phyloP scores from a whole-genome alignment of 2,113 vertebrate genomes.

The Nesogale talazaci region DNA sequence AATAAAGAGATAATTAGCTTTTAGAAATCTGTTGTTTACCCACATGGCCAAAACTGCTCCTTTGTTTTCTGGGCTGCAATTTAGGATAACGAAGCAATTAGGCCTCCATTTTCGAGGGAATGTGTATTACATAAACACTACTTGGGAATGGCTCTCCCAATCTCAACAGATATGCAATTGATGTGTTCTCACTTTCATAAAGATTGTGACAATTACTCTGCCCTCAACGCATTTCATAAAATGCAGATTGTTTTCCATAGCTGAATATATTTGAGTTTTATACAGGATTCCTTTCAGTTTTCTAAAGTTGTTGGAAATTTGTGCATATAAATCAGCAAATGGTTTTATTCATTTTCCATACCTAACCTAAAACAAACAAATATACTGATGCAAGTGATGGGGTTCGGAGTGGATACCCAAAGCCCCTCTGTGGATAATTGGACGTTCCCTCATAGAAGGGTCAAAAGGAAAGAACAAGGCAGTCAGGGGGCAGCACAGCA shows the following conservation, averaged over 20 bases:
- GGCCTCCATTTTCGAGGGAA: slow-evolving; percentile 77
- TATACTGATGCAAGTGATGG: no score
- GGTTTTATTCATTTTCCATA: slow-evolving; percentile 54
- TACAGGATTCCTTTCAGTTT: slow-evolving; percentile 58
- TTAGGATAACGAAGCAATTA: slow-evolving; percentile 79
- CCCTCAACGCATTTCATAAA: slow-evolving; percentile 65
- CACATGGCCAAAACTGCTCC: slow-evolving; percentile 73
- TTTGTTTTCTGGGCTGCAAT: slow-evolving; percentile 77
- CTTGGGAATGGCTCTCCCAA: slow-evolving; percentile 69
- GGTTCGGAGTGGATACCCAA: no score
- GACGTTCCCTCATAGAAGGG: no score
- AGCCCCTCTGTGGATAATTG: no score
- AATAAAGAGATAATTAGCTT: slow-evolving; percentile 79
- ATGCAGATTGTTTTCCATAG: slow-evolving; percentile 69
- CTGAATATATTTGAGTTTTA: slow-evolving; percentile 52
- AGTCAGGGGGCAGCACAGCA: no score
- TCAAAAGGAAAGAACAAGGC: no score
- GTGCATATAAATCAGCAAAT: slow-evolving; percentile 34
- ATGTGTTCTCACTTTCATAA: slow-evolving; percentile 62
- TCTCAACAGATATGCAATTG: slow-evolving; percentile 72
- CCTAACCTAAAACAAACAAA: no score
- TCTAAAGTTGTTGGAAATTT: slow-evolving; percentile 47
- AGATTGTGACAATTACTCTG: slow-evolving; percentile 65
- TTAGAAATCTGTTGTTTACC: slow-evolving; percentile 80
- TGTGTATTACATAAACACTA: slow-evolving; percentile 74